Evolutionary conservation across 2,888 invertebrate genomes (phyloP), one percentile per base, ranked within the genome.

Genomic region (Galeopsomyia nigrocyanea): DNA sequence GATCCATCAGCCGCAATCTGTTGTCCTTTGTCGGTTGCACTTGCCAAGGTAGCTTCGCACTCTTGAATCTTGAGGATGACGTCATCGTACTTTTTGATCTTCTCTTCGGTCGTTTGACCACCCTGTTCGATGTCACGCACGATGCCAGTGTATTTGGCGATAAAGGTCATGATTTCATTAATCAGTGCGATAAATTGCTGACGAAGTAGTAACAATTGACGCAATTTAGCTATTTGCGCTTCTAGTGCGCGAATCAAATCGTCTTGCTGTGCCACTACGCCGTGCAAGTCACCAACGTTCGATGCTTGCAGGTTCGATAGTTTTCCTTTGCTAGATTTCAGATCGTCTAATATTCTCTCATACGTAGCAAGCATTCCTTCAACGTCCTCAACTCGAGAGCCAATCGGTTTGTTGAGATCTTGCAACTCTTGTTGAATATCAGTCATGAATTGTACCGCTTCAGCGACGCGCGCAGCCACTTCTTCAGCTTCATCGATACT

Each of bases 1-100:
- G 95, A 93, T 55, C 96, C 96, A 87, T 97, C 97, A 0, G 93
- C 93, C 0, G 95, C 95, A 47, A 98, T 97, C 85, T 96, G 95
- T 82, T 95, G 95, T 0, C 97, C 97, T 84, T 97, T 97, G 82
- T 97, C 97, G 16, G 92, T 92, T 0, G 97, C 96, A 6, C 94
- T 92, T 0, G 95, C 94, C 10, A 97, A 87, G 49, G 94, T 88
- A 13, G 96, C 96, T 86, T 97, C 97, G 83, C 95, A 95, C 80
- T 95, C 95, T 87, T 95, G 96, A 66, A 97, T 95, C 82, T 94
- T 95, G 0, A 91, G 87, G 76, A 96, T 94, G 0, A 95, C 92
- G 77, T 95, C 94, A 81, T 95, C 95, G 80, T 96, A 96, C 66
- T 93, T 92, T 80, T 93, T 93, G 65, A 97, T 95, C 83, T 95